Evolutionary conservation across 2,113 vertebrate species (phyloP), one percentile per base, ranked within the genome.

Genomic region (Catagonus wagneri): DNA sequence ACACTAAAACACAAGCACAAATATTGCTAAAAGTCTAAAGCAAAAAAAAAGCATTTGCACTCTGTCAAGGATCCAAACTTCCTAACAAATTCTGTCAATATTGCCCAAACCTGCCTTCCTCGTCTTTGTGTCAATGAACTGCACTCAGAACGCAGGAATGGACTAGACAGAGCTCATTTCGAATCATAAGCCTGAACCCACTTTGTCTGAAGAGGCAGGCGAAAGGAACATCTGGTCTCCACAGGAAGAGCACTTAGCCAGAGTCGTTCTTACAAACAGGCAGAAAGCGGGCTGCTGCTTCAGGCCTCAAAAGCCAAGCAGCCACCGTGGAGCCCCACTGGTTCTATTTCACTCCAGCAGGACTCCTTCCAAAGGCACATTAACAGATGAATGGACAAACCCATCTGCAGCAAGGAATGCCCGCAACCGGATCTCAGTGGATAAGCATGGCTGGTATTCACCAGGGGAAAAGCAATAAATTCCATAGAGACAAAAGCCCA

Each of bases 151-250:
- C 22, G 52, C 17, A 68, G 8, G 20, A 83, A 39, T 14, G 16
- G 50, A 83, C 60, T 27, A 12, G 9, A 93, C 63, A 75, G 83
- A 87, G 75, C 15, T 94, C 91, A 86, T 65, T 92, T 97, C 96
- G 96, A 95, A 98, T 94, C 95, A 90, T 87, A 94, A 90, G 87
- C 83, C 27, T 78, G 94, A 97, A 91, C 78, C 9, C 68, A 90
- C 60, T 95, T 84, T 95, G 69, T 96, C 94, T 94, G 71, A 98
- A 97, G 97, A 93, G 83, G 94, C 95, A 96, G 72, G 95, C 74
- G 89, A 97, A 97, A 97, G 96, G 96, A 98, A 97, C 97, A 97
- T 98, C 97, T 98, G 97, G 97, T 97, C 97, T 97, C 97, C 89
- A 87, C 2, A 96, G 97, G 32, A 74, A 98, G n/a, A 83, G 92